Base-by-base conservation (phyloP, 1,140 invertebrate species). In the Drosophila miranda region DNA sequence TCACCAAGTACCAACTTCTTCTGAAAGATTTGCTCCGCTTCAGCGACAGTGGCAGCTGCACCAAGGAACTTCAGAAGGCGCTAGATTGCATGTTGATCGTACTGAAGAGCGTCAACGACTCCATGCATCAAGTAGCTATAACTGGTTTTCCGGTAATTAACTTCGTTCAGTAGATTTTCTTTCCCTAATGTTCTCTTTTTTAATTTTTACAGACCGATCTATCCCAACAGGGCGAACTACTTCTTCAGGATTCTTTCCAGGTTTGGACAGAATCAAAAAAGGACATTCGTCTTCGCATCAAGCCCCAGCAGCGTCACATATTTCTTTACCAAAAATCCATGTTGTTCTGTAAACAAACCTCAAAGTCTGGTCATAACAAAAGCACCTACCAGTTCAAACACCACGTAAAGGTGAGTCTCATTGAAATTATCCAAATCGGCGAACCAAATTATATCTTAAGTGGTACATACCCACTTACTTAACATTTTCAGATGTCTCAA, bases 1-100 rank as follows among this genome's bases (percentile, higher is more conserved):
- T 99, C 66, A 99, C 98, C 45, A 99, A 99, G 92, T 99, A 99
- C 91, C 98, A 99, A 89, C 93, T 99, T 38, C 93, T 99, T 34
- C 93, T 99, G 11, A 98, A 98, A 92, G 96, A 91, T 58, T 74
- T 89, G 48, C 54, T 89, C 30, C 77, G 96, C 75, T 97, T 97
- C 89, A 95, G 95, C 72, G 96, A 97, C 74, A 96, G 96, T 79
- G 94, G 95, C 16, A 94, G 95, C 7, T 95, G 95, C 90, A 95
- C 95, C 62, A 93, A 93, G 42, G 95, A 97, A 73, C 91, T 99
- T 7, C 95, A 98, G 90, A 96, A 98, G 89, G 97, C 98, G 0
- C 91, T 99, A 46, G 96, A 98, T 90, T 97, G 96, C 75, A 98
- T 99, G 97, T 92, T 99, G 8, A 95, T 96, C 38, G 97, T 99